Percentiles rank a stretch among this genome's conserved stretches.
Evolutionary conservation across 2,113 vertebrate species (phyloP).

Genomic region (Stegastes partitus): DNA sequence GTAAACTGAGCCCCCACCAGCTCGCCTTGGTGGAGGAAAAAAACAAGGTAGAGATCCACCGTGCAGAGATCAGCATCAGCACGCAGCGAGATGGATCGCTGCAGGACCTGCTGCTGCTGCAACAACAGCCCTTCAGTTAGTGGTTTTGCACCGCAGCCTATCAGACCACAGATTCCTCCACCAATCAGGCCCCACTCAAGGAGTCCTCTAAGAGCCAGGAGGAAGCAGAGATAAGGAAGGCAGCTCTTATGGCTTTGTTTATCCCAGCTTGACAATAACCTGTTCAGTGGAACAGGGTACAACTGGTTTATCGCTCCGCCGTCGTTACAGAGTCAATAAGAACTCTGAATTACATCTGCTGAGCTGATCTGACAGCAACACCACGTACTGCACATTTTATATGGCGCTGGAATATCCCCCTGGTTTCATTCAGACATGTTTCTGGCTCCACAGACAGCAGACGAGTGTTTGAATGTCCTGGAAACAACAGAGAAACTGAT

Average conservation of each 20-base stretch:
- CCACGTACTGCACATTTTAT: not conserved
- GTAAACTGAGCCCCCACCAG: slow-evolving; percentile 27
- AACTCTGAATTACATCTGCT: slow-evolving; percentile 26
- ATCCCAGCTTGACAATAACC: slow-evolving; percentile 71
- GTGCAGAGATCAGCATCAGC: slow-evolving; percentile 42
- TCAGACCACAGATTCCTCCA: slow-evolving; percentile 69
- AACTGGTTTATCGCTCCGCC: slow-evolving; percentile 42
- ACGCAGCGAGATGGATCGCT: slow-evolving; percentile 40
- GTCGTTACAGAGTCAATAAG: slow-evolving; percentile 58
- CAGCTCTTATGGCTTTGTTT: slow-evolving; percentile 78
- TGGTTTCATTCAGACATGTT: not conserved
- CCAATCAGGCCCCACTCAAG: slow-evolving; percentile 64
- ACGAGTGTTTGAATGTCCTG: slow-evolving; percentile 7
- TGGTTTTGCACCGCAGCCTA: slow-evolving; percentile 70
- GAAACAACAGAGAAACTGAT: slow-evolving; percentile 25
- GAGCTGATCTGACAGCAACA: slow-evolving; percentile 6
- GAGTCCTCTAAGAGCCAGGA: slow-evolving; percentile 64
- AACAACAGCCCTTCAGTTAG: slow-evolving; percentile 71
- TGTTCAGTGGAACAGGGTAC: slow-evolving; percentile 24
- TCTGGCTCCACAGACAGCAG: not conserved
- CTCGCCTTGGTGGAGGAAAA: slow-evolving; percentile 16
- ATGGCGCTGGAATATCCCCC: not conserved
- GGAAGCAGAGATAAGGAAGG: slow-evolving; percentile 72
- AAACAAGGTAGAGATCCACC: slow-evolving; percentile 22
- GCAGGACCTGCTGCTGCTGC: slow-evolving; percentile 66